Base-by-base conservation (phyloP, 2,113 vertebrate genomes). In the Collichthys lucidus region DNA sequence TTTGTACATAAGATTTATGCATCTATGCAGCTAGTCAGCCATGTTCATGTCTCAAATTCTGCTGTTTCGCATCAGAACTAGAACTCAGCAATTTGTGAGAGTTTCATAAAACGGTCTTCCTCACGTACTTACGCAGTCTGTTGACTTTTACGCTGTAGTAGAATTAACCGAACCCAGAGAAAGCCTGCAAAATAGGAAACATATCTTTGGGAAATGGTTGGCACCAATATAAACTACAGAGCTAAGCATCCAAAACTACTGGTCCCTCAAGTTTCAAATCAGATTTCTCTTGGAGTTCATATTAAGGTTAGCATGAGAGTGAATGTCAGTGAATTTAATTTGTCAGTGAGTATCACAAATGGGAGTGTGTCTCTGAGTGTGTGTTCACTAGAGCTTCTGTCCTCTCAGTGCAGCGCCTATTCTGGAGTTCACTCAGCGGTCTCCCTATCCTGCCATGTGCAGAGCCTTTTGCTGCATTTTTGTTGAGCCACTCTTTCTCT, bases 351-450 rank as follows among this genome's bases (percentile, higher is more conserved):
- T 56, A 75, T 53, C 50, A 17, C 24, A 50, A 73, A 74, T 74
- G 79, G 10, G 11, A 42, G 62, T 26, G 15, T 62, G 29, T 77
- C 11, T 65, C 11, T 24, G 24, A 44, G 50, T 63, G 31, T 11
- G 31, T 26, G 12, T 55, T 76, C 2, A 24, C 35, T 20, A 9
- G 8, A 53, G 47, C 63, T 1, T 55, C 31, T 77, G 65, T 83
- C 59, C 70, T 74, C 35, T 79, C 70, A 50, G 31, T 78, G 75
- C 31, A 44, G 53, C 75, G 49, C 78, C 74, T 84, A 17, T 59
- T 24, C 24, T 40, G 9, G 83, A 77, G 91, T 92, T 91, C 86
- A 93, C 64, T 14, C 63, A 67, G 84, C 79, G 85, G 88, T 90
- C 88, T 88, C 76, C 40, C 68, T 50, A 52, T 55, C 35, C 77